Conservation (phyloP, 2,888 invertebrate species). For the Thysanoteuthis rhombus region DNA sequence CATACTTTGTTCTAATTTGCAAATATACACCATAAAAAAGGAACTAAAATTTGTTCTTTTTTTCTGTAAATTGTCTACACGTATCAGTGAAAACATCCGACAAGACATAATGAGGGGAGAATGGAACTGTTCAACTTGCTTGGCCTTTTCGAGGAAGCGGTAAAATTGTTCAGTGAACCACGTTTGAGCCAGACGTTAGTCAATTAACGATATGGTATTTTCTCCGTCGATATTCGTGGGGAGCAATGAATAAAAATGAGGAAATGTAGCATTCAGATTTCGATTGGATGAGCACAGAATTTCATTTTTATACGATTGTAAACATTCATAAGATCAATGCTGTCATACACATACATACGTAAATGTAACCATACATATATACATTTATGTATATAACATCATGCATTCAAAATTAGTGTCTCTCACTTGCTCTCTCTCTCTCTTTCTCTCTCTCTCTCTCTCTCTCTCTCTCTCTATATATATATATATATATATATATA, state of each 20-base stretch:
- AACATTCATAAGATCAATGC: too few relatives aligned
- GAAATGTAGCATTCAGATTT: background rate
- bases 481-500: too few relatives aligned
- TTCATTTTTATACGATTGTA: too few relatives aligned
- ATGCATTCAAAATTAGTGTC: too few relatives aligned
- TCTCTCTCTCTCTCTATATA: background rate
- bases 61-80: too few relatives aligned
- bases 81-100: background rate
- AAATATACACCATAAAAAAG: background rate
- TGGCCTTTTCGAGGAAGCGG: background rate
- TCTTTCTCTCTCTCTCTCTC: background rate
- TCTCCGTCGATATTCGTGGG: accelerated
- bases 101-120: background rate
- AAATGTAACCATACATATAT: too few relatives aligned
- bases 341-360: too few relatives aligned
- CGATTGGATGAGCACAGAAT: too few relatives aligned
- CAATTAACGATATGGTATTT: background rate
- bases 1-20: background rate
- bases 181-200: too few relatives aligned
- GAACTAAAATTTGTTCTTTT: background rate
- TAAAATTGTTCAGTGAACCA: background rate
- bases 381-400: too few relatives aligned
- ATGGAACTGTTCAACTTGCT: background rate
- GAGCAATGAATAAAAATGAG: background rate
- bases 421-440: too few relatives aligned